A percentile compares a stretch with the other conserved stretches of the same genome.
phyloP scores from a whole-genome alignment of 2,797 vertebrate species.

The Microhierax caerulescens region DNA sequence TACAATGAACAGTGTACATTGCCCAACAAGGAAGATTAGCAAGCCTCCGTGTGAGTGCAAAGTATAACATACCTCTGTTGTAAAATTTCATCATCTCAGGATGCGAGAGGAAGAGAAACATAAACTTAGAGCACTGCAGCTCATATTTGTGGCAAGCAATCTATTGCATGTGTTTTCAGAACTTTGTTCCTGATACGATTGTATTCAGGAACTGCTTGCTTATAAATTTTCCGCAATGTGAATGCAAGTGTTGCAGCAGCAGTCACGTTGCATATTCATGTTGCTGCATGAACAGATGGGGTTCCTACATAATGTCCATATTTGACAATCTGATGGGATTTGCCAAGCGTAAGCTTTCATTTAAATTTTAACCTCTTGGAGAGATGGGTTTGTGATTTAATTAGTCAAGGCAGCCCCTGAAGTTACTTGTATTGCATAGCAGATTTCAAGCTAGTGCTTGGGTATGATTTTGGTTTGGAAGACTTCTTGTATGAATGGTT shows the following conservation, averaged over 20 bases:
- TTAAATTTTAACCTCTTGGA: slow-evolving; percentile 60
- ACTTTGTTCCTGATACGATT: slow-evolving; percentile 17
- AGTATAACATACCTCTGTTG: not conserved
- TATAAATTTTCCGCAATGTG: not conserved
- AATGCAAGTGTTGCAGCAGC: slow-evolving; percentile 40
- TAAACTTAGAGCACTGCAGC: not conserved
- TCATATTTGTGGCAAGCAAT: not conserved
- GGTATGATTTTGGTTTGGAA: not conserved
- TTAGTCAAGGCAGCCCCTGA: not conserved
- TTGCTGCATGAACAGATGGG: slow-evolving; percentile 62
- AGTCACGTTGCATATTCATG: slow-evolving; percentile 57
- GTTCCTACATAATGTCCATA: slow-evolving; percentile 58
- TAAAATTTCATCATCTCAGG: not conserved
- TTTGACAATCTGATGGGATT: slow-evolving; percentile 65
- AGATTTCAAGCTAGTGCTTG: not conserved
- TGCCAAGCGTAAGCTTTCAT: slow-evolving; percentile 52
- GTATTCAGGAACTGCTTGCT: slow-evolving; percentile 1
- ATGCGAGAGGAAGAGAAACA: not conserved
- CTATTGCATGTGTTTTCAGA: not conserved
- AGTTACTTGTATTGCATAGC: not conserved
- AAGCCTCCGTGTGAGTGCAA: fast-evolving
- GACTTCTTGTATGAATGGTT: not conserved
- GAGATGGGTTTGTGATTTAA: slow-evolving; percentile 10
- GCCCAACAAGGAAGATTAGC: not conserved
- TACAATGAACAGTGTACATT: not conserved